Evolutionary conservation across 2,113 vertebrate species (phyloP), one percentile per base, ranked within the genome.

Genomic region (Peromyscus leucopus): DNA sequence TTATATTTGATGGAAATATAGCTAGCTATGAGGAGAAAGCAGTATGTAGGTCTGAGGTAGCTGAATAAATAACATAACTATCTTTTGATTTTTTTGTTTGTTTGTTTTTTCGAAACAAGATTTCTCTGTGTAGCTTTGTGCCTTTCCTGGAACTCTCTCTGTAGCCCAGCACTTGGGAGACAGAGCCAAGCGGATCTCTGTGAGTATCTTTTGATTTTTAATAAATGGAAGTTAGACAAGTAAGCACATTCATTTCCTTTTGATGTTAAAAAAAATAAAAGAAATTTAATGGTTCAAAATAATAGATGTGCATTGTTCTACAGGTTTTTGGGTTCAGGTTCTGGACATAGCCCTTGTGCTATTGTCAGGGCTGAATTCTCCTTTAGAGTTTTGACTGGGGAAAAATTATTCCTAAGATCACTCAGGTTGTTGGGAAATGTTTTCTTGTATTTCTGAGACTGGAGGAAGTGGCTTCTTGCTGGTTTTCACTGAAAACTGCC

Each of bases 221-320:
- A 91, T 39, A 87, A 72, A 86, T 48, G 33, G 87, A 24, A 61
- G 2, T 78, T 93, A 26, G n/a, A 82, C 82, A 95, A 95, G 22
- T 33, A 26, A 87, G 2, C 31, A 1, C 57, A 79, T 90, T 89
- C 31, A 21, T 78, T 93, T 91, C 63, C 24, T 71, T 39, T 83
- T 67, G 13, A 24, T 89, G 7, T 90, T 65, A 93, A 31, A 65
- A 5, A 31, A 59, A 67, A 69, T 48, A 13, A 87, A 88, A 88
- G 3, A 51, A 55, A 88, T 51, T 33, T 80, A 82, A 24, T 82
- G 28, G 51, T 61, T 95, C 46, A 86, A 65, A 90, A 91, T 3
- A 57, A 61, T 26, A n/a, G 1, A 61, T 22, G 42, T 48, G 61
- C 59, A 74, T 57, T 51, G 46, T 76, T 59, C 26, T 3, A n/a